Evolutionary conservation across 2,888 invertebrate genomes (phyloP).

Genomic region (Toxonevra muliebris): DNA sequence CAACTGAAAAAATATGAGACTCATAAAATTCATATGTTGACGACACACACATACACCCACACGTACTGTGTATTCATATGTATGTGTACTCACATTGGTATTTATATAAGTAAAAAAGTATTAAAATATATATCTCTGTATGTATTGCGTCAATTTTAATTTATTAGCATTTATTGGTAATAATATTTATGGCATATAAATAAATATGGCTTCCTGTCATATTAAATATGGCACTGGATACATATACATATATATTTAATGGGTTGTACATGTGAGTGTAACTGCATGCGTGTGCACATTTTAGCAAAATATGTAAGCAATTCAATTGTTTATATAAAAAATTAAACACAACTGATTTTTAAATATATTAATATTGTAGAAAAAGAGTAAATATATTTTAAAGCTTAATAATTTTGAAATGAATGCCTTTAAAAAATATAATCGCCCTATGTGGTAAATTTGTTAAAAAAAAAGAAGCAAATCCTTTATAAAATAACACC

Average conservation of each 20-base stretch:
- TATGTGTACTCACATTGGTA: background rate
- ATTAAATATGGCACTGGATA: conserved; percentile 1
- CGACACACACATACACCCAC: conserved; percentile 12
- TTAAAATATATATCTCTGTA: conserved; percentile 6
- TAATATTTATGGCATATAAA: conserved; percentile 30
- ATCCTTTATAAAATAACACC: no score
- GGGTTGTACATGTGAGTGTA: background rate
- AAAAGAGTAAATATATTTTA: conserved; percentile 17
- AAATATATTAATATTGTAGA: conserved; percentile 10
- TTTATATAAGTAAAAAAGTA: background rate
- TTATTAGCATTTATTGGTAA: conserved; percentile 36
- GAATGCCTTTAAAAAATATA: conserved; percentile 4
- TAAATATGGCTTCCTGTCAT: conserved; percentile 18
- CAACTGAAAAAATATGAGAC: background rate
- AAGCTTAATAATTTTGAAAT: background rate
- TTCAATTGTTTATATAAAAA: background rate
- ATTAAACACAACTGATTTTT: background rate
- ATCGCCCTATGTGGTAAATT: background rate
- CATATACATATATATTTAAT: background rate
- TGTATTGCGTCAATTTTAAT: conserved; percentile 42
- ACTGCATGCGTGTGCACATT: background rate
- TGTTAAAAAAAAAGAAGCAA: no score
- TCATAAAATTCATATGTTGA: conserved; percentile 7
- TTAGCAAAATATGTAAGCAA: background rate
- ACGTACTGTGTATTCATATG: background rate